Evolutionary conservation across 2,888 invertebrate genomes (phyloP).

Genomic region (Toxonevra muliebris): DNA sequence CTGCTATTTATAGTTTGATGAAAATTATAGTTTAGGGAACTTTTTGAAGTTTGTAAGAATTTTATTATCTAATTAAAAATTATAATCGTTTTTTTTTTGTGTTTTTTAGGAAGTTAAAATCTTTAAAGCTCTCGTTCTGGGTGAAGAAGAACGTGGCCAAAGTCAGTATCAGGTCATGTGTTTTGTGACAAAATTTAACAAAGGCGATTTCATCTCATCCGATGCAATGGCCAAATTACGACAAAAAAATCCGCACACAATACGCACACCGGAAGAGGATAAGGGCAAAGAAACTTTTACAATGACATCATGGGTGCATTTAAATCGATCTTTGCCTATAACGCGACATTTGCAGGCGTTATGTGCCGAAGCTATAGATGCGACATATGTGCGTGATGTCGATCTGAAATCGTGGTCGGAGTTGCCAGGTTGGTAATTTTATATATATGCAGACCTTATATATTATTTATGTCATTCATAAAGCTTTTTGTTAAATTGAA

Average conservation of each 20-base stretch:
- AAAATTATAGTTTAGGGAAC: no score
- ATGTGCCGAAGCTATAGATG: conserved; percentile 80
- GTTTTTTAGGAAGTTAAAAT: conserved; percentile 87
- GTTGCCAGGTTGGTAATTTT: conserved; percentile 74
- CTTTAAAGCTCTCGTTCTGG: conserved; percentile 86
- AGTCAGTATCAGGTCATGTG: conserved; percentile 89
- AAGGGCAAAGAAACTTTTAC: conserved; percentile 83
- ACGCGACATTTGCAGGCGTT: conserved; percentile 78
- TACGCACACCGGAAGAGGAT: conserved; percentile 90
- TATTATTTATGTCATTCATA: no score
- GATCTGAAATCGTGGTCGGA: conserved; percentile 84
- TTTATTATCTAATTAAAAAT: neutral
- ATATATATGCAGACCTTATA: no score
- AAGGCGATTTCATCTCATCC: conserved; percentile 93
- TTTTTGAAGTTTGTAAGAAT: no score
- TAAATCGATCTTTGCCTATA: conserved; percentile 74
- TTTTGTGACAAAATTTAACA: conserved; percentile 88
- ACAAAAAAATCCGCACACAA: conserved; percentile 88
- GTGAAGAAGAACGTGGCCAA: conserved; percentile 92
- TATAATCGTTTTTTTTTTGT: neutral
- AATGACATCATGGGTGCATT: conserved; percentile 82
- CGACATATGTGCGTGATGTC: conserved; percentile 79
- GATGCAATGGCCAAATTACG: conserved; percentile 96
- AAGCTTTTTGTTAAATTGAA: no score
- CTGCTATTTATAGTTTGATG: no score